Conservation (phyloP, 2,888 invertebrate genomes). For the Lasius platythorax region DNA sequence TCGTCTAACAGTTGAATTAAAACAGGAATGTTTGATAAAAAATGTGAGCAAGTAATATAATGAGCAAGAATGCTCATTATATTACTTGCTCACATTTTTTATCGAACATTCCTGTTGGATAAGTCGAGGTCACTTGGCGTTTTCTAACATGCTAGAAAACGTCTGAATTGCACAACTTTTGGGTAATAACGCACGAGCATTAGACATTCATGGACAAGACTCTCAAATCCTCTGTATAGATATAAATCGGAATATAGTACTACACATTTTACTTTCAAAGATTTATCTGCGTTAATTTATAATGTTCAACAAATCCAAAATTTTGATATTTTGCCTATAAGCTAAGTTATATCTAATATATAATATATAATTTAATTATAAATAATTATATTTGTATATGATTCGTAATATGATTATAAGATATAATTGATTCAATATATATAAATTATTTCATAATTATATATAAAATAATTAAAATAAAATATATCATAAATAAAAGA, state of each 20-base stretch:
- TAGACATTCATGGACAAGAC: constrained; percentile 7
- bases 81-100: constrained; percentile 2
- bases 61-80: constrained; percentile 1
- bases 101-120: constrained; percentile 22
- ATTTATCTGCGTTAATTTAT: background rate
- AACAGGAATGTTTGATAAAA: constrained; percentile 20
- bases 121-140: constrained; percentile 58
- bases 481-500: background rate
- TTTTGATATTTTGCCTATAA: background rate
- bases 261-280: background rate
- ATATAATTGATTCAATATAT: background rate
- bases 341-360: background rate
- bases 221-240: background rate
- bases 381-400: background rate
- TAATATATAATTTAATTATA: background rate
- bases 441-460: background rate
- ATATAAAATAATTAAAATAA: background rate
- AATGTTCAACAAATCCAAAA: background rate
- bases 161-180: constrained; percentile 63
- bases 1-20: background rate
- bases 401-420: background rate
- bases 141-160: constrained; percentile 62
- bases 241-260: constrained; percentile 1
- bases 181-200: constrained; percentile 44
- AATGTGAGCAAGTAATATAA: constrained; percentile 29